phyloP scores from a whole-genome alignment of 1,140 invertebrate genomes.

The Parapsyche elsis region DNA sequence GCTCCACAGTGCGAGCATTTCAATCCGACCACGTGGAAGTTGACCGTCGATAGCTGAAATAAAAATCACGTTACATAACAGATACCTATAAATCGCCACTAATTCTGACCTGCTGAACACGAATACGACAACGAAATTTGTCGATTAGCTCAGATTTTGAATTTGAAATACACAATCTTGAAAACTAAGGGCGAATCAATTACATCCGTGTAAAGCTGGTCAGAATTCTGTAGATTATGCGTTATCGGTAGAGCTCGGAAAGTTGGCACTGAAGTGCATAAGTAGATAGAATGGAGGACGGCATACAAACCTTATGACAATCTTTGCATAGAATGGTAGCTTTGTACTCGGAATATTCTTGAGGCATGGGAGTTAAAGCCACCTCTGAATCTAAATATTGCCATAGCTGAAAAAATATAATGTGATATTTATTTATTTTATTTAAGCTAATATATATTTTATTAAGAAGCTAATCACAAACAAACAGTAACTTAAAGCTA shows the following conservation, averaged over 20 bases:
- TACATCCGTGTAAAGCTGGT: background rate
- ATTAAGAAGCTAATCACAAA: background rate
- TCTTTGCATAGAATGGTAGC: conserved; percentile 88
- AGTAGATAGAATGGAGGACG: background rate
- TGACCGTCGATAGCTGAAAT: conserved; percentile 78
- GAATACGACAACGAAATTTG: too few relatives aligned
- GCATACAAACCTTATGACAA: conserved; percentile 79
- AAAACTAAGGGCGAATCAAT: too few relatives aligned
- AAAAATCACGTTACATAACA: too few relatives aligned
- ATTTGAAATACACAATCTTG: too few relatives aligned
- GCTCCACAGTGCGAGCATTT: conserved; percentile 87
- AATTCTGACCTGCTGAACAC: too few relatives aligned
- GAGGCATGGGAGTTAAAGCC: conserved; percentile 81
- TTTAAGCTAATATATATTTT: background rate
- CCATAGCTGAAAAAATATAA: conserved; percentile 76
- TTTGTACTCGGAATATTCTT: conserved; percentile 81
- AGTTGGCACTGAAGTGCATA: too few relatives aligned
- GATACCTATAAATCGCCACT: too few relatives aligned
- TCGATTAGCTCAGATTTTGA: too few relatives aligned
- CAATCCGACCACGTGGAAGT: conserved; percentile 86
- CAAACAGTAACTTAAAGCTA: too few relatives aligned
- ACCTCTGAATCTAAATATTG: conserved; percentile 84
- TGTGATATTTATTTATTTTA: background rate
- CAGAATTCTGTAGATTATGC: too few relatives aligned
- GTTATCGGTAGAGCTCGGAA: too few relatives aligned